phyloP scores from a whole-genome alignment of 1,140 invertebrate species.

The Temnothorax curvispinosus region DNA sequence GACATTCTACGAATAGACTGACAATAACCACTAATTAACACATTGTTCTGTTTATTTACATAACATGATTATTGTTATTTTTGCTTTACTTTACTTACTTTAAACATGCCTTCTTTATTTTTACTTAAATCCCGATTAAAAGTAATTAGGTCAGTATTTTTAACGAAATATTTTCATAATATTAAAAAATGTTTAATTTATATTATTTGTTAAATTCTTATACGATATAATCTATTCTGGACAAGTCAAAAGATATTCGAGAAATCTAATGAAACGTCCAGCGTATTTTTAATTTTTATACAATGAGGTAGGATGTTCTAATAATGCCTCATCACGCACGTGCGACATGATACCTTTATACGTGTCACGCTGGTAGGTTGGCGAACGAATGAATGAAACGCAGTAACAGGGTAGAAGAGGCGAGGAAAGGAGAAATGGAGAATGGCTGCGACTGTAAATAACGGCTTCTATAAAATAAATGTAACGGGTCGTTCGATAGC shows the following conservation, averaged over 20 bases:
- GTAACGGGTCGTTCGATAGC: conserved; percentile 81
- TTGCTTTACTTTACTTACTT: not conserved
- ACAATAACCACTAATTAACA: not conserved
- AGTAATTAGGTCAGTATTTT: not conserved
- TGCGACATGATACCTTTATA: conserved; percentile 65
- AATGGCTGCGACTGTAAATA: conserved; percentile 69
- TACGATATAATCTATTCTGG: not conserved
- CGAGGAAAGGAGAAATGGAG: not conserved
- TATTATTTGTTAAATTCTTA: not conserved
- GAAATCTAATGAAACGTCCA: conserved; percentile 19
- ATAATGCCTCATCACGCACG: conserved; percentile 64
- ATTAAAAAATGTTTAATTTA: not conserved
- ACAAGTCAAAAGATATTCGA: not conserved
- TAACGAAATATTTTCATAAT: not conserved
- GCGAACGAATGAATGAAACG: conserved; percentile 52
- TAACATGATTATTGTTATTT: not conserved
- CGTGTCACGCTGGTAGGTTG: conserved; percentile 40
- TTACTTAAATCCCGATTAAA: not conserved
- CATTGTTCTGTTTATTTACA: not conserved
- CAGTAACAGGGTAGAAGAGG: not conserved
- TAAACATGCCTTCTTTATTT: not conserved
- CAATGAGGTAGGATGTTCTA: conserved; percentile 15
- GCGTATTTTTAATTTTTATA: conserved; percentile 36
- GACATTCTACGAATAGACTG: not conserved
- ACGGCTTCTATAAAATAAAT: conserved; percentile 79